phyloP scores from a whole-genome alignment of 37 sponge, comb jelly and placozoan genomes.

The Diacarnus erythraeanus region DNA sequence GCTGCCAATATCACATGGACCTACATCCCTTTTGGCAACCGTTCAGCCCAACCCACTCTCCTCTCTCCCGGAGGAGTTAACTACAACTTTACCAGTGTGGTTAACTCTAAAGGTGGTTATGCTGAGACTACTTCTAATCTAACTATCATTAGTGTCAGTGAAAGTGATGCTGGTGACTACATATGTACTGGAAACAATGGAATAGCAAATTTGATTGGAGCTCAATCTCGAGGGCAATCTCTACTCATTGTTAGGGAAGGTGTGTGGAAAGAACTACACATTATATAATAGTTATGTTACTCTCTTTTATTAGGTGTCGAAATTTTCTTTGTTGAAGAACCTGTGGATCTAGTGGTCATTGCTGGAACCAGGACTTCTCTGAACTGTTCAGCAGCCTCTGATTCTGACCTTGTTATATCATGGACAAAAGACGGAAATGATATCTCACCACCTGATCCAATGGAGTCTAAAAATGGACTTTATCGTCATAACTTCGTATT shows the following conservation, averaged over 20 bases:
- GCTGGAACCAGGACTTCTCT: background rate
- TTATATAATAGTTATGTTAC: background rate
- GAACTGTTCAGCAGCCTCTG: background rate
- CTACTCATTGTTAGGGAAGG: background rate
- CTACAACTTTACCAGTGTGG: background rate
- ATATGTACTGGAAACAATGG: background rate
- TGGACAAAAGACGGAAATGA: background rate
- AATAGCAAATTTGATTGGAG: background rate
- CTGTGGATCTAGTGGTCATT: background rate
- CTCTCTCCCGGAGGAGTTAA: background rate
- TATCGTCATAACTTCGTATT: background rate
- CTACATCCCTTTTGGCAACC: background rate
- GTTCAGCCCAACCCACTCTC: background rate
- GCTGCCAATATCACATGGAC: conserved; percentile 1
- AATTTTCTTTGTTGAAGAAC: background rate
- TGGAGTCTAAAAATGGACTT: background rate
- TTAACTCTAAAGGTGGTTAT: background rate
- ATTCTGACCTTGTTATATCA: background rate
- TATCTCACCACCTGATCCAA: background rate
- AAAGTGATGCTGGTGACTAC: background rate
- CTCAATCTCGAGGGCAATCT: background rate
- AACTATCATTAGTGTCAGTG: background rate
- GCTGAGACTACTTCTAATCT: background rate
- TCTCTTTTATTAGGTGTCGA: too few relatives aligned
- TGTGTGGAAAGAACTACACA: background rate